These are phyloP conservation scores for Chrysolina americana DNA, from an alignment of 2,888 invertebrate species.

Conservation along the genomic window DNA sequence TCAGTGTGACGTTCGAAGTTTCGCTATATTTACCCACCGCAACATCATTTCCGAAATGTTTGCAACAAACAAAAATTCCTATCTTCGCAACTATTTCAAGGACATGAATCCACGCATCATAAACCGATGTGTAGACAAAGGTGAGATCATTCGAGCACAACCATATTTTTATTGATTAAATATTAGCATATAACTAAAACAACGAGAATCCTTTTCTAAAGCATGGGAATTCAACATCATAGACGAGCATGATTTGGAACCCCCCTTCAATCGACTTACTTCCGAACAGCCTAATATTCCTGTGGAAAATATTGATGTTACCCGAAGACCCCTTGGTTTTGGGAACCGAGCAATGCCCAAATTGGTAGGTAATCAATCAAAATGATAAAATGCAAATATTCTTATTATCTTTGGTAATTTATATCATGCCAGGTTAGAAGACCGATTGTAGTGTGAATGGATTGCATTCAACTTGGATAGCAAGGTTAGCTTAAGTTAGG, in stretches of 20 bases:
- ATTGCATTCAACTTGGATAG: no score
- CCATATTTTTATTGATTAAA: neutral
- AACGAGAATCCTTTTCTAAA: slow-evolving; percentile 30
- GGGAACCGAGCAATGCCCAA: slow-evolving; percentile 69
- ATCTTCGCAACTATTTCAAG: slow-evolving; percentile 61
- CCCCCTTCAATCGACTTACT: slow-evolving; percentile 63
- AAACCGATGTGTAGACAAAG: slow-evolving; percentile 63
- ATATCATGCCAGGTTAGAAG: no score
- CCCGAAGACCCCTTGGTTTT: slow-evolving; percentile 67
- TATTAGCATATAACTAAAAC: neutral
- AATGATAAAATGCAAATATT: no score
- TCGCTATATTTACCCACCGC: no score
- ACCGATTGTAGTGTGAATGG: no score
- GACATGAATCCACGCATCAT: slow-evolving; percentile 64
- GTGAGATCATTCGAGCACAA: slow-evolving; percentile 30
- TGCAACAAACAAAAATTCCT: slow-evolving; percentile 65
- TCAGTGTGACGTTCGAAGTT: neutral
- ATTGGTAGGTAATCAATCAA: slow-evolving; percentile 58
- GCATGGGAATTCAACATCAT: slow-evolving; percentile 40
- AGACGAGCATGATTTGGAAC: slow-evolving; percentile 61
- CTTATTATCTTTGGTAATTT: no score
- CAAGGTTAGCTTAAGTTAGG: no score
- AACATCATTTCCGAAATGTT: slow-evolving; percentile 56
- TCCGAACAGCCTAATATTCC: slow-evolving; percentile 69
- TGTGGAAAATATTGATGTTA: slow-evolving; percentile 67